Evolutionary conservation across 2,113 vertebrate genomes (phyloP).

Genomic region (cat (Felis catus)): F.catus_Fca126_mat1.0 CM031415.1:87527001-87527500

Average conservation of each 20-base stretch:
- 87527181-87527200: neutral
- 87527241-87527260: conserved; percentile 6
- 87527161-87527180: neutral
- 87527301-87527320: conserved; percentile 34
- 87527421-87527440: neutral
- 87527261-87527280: neutral
- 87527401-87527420: neutral
- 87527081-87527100: neutral
- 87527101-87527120: neutral
- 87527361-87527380: neutral
- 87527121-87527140: neutral
- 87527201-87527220: neutral
- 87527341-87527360: neutral
- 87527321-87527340: neutral
- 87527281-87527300: neutral
- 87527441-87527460: neutral
- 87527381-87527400: neutral
- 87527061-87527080: neutral
- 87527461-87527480: neutral
- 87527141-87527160: neutral
- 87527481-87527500: neutral
- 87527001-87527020: neutral
- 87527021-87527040: neutral
- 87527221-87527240: neutral
- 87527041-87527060: neutral